Base-by-base conservation (phyloP, 1,140 invertebrate genomes). In the Drosophila seguyi region DNA sequence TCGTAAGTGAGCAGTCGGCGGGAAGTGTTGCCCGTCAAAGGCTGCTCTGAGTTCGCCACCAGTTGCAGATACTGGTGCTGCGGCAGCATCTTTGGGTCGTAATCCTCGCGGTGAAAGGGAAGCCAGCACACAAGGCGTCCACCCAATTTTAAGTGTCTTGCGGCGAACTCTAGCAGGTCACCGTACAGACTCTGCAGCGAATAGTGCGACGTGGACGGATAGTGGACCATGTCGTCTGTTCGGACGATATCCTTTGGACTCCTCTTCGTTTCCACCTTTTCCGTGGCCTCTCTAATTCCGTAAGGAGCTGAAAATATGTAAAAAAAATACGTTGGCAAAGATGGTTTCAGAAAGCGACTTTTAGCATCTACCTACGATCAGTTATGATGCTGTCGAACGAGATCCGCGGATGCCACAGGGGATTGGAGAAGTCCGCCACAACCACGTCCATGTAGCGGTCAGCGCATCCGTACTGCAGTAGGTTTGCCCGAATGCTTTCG, bases 101-200 rank as follows among this genome's bases (percentile, higher is more conserved):
- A 99, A 76, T 97, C 95, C 55, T 95, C 94, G 69, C 96, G 95
- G 68, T 96, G 96, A 56, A 98, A 94, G 53, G 98, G 98, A 86
- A 98, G 95, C 98, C 98, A 99, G 93, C 96, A 98, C 0, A 99
- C 97, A 16, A 99, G 93, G 79, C 97, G 93, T 0, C 97, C 96
- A 34, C 95, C 94, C 5, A 97, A 62, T 79, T 93, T 95, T 41
- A 99, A 94, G 94, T 97, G 95, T 68, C 94, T 94, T 0, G 96
- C 96, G 6, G 97, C 95, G 93, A 99, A 98, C 72, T 95, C 94
- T 14, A 99, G 93, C 22, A 99, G 93, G 94, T 99, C 98, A 50
- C 93, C 93, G 82, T 96, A 97, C 39, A 99, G 95, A 73, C 97
- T 95, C 4, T 95, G 94, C 59, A 99, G 93, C 27, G 95, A 94